Base-by-base conservation (phyloP, 2,888 invertebrate genomes). In the Andrena hattorfiana region DNA sequence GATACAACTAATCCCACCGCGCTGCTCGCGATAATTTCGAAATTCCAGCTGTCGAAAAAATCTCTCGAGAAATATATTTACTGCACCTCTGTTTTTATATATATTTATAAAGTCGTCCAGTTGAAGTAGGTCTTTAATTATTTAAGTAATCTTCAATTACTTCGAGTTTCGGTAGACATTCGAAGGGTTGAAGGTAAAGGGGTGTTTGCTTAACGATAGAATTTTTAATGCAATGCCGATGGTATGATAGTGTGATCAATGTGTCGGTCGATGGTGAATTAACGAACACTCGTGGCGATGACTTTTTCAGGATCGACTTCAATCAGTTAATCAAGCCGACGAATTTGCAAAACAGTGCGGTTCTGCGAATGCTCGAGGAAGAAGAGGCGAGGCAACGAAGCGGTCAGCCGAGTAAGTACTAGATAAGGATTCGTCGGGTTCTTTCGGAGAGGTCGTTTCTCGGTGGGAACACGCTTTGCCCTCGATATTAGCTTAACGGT, bases 291-390 rank as follows among this genome's bases (percentile, higher is more conserved):
- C 3, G n/a, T 2, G 2, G 30, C 13, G 26, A 30, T 78, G 75
- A 30, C 62, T 81, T 76, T 95, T 95, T 16, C 95, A 98, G 97
- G 94, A 97, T 97, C 94, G 97, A 97, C 94, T 97, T 97, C 94
- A 96, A 96, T 93, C 96, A 97, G 87, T 95, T 96, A 89, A 95
- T 96, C 86, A 97, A 97, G 93, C 97, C 97, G 79, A 95, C 96
- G 68, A 97, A 98, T 94, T 95, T 98, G 91, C 97, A 97, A 92
- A 97, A 97, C 94, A 98, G 98, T 67, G 97, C 97, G 66, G 98
- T 98, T 74, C 95, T 98, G 89, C 96, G 97, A 86, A 97, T 98
- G 96, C 95, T 98, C 81, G 97, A 97, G 93, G 98, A 98, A 93
- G 97, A 98, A 94, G 97, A 97, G 93, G 94, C 95, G 88, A 95